Conservation (phyloP, 2,113 vertebrate genomes). For the Poecilia latipinna region DNA sequence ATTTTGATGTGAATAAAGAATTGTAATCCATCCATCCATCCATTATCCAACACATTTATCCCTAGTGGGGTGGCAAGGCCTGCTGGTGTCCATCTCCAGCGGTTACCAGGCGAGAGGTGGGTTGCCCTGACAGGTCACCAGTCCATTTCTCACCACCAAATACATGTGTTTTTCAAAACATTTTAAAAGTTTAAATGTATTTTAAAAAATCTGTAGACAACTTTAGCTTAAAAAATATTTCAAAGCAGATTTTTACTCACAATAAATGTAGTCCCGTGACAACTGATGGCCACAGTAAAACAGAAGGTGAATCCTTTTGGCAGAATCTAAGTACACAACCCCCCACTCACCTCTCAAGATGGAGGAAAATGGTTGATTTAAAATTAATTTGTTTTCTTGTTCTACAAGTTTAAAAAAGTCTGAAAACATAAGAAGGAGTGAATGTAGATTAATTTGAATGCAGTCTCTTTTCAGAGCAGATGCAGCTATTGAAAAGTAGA, state of each 20-base stretch:
- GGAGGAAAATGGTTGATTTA: not conserved
- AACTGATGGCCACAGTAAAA: not conserved
- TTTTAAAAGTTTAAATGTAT: too few relatives aligned
- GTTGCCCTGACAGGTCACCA: too few relatives aligned
- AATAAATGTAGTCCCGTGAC: not conserved
- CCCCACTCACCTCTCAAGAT: not conserved
- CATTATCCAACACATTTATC: too few relatives aligned
- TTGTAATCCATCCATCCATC: too few relatives aligned
- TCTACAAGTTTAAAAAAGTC: not conserved
- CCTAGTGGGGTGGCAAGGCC: too few relatives aligned
- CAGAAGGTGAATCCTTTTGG: not conserved
- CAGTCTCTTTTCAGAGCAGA: not conserved
- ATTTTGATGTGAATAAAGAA: too few relatives aligned
- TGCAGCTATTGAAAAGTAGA: slow-evolving; percentile 50
- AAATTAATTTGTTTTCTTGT: too few relatives aligned
- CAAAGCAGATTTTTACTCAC: not conserved
- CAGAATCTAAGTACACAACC: not conserved
- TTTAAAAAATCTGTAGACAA: too few relatives aligned
- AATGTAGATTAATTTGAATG: not conserved
- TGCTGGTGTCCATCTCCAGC: too few relatives aligned
- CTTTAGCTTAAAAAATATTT: too few relatives aligned
- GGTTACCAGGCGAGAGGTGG: too few relatives aligned
- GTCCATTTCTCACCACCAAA: not conserved
- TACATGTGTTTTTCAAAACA: not conserved
- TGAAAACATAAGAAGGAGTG: not conserved